Base-by-base conservation (phyloP, 2,888 invertebrate genomes). In the Choreutis nemorana region DNA sequence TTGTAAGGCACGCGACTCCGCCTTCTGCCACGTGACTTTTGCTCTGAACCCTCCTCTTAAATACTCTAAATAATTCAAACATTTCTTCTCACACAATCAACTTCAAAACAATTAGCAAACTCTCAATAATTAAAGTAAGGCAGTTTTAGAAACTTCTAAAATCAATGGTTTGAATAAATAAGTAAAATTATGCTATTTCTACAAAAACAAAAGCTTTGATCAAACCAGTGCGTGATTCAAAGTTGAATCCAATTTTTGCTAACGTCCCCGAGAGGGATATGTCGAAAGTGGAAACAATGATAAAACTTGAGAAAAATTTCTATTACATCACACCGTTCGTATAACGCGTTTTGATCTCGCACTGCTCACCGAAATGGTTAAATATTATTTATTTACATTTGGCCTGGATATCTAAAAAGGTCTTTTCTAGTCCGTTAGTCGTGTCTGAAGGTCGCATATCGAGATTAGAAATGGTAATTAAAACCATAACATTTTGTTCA, bases 181-280 rank as follows among this genome's bases (percentile, higher is more conserved):
- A 1, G 26, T 5, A 24, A 26, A 26, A 26, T 26, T 9, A 26
- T 14, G n/a, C 13, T 47, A 45, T 40, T 47, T 41, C 32, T 32
- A 35, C 36, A 42, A 37, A 43, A 44, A 47, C 36, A 43, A 40
- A 33, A 45, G 34, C 45, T 49, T 48, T 46, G 44, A 42, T 37
- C 44, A 48, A 44, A 50, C 39, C 48, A 55, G 51, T 57, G 59
- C 53, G 61, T 62, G 62, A 68, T 64, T 67, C 61, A 45, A 66
- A 72, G 62, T 67, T 62, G 50, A 64, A 77, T 73, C 77, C 78
- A 77, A 77, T 78, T 68, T 65, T 54, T 52, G 59, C 57, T 62
- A 75, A 70, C 55, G 67, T 56, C 52, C 78, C 66, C 77, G 41
- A 35, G 70, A 62, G 75, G 55, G 58, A 64, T 57, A 62, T 65